Conservation (phyloP, 2,797 vertebrate species). For the Caiman crocodilus region DNA sequence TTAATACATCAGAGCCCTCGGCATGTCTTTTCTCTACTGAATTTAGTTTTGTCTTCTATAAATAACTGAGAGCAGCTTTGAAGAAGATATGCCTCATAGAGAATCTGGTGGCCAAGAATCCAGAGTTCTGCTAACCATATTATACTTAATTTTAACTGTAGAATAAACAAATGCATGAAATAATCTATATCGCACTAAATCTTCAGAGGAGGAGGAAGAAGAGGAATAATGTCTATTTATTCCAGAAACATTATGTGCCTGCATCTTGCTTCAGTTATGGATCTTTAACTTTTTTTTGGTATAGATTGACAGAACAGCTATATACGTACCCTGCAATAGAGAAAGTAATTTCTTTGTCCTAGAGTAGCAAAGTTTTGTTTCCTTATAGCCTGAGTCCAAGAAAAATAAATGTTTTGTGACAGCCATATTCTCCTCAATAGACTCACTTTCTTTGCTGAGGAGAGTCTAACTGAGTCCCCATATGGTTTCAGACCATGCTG, state of each 20-base stretch:
- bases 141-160: not conserved
- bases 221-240: not conserved
- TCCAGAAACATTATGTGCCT: not conserved
- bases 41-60: not conserved
- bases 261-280: not conserved
- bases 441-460: too few relatives aligned
- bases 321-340: not conserved
- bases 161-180: not conserved
- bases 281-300: not conserved
- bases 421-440: too few relatives aligned
- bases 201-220: not conserved
- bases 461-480: too few relatives aligned
- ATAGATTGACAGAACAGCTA: not conserved
- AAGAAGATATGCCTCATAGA: not conserved
- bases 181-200: too few relatives aligned
- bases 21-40: not conserved
- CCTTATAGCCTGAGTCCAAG: too few relatives aligned
- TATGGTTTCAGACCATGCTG: too few relatives aligned
- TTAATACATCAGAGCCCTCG: not conserved
- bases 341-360: not conserved
- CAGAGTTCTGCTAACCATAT: not conserved
- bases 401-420: too few relatives aligned
- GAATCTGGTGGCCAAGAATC: not conserved
- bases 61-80: constrained; percentile 2
- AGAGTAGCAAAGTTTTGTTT: too few relatives aligned